A percentile compares a stretch with the other conserved stretches of the same genome.
These are phyloP conservation scores for Patagioenas fasciata DNA, from an alignment of 2,113 vertebrate genomes.

Conservation along the genomic window DNA sequence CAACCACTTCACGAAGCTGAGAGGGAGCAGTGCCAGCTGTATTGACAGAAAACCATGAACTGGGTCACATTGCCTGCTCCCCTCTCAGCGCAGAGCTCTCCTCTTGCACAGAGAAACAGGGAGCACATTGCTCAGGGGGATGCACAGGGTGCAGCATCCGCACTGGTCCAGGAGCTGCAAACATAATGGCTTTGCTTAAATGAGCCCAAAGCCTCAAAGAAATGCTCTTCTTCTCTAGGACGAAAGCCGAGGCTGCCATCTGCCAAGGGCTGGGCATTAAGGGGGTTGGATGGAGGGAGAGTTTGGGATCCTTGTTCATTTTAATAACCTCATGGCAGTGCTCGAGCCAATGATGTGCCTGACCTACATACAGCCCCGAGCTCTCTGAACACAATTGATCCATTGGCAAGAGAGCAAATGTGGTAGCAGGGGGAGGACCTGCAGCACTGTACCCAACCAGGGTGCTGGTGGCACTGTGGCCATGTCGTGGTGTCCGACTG, in stretches of 20 bases:
- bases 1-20: not conserved
- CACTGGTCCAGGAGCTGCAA: not conserved
- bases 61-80: not conserved
- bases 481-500: accelerated
- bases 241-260: not conserved
- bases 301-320: not conserved
- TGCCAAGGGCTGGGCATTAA: not conserved
- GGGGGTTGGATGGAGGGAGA: not conserved
- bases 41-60: not conserved
- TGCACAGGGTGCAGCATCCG: accelerated
- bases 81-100: not conserved
- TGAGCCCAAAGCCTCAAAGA: not conserved
- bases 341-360: not conserved
- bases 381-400: not conserved
- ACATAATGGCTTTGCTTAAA: not conserved
- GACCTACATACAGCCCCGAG: conserved; percentile 29
- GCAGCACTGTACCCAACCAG: not conserved
- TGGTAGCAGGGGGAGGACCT: not conserved
- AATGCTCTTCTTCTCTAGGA: not conserved
- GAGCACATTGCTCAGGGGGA: not conserved
- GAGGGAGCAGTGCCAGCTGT: not conserved
- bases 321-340: not conserved
- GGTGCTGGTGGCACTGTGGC: accelerated
- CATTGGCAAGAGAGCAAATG: not conserved
- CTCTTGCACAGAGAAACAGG: not conserved